A percentile compares a stretch with the other conserved stretches of the same genome.
These are phyloP conservation scores for Prosopocoilus inquinatus DNA, from an alignment of 2,888 invertebrate genomes.

Conservation along the genomic window DNA sequence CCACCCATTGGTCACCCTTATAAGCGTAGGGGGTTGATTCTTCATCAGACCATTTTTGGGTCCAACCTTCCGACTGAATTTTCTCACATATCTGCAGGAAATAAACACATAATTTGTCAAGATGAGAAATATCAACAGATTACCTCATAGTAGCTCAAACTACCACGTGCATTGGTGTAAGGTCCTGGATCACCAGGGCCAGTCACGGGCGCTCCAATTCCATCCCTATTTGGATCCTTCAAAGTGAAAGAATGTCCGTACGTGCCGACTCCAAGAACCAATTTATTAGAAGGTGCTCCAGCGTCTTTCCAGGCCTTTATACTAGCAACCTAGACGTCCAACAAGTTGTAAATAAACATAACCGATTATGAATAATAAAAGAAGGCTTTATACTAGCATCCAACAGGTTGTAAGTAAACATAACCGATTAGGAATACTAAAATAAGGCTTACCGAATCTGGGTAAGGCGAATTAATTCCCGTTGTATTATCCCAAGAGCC, in stretches of 20 bases:
- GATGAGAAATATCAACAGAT: conserved; percentile 28
- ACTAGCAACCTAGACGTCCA: conserved; percentile 25
- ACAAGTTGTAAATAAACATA: not conserved
- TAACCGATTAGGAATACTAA: conserved; percentile 54
- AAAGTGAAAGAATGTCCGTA: conserved; percentile 69
- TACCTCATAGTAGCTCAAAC: conserved; percentile 72
- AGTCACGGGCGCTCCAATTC: conserved; percentile 56
- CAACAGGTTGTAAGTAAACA: conserved; percentile 44
- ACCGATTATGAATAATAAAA: not conserved
- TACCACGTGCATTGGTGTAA: conserved; percentile 62
- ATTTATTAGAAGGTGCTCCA: conserved; percentile 60
- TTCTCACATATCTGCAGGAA: conserved; percentile 36
- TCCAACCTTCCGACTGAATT: conserved; percentile 29
- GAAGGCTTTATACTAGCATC: conserved; percentile 43
- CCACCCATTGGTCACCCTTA: conserved; percentile 43
- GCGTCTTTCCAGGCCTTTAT: conserved; percentile 55
- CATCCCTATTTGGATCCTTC: conserved; percentile 45
- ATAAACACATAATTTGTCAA: conserved; percentile 53
- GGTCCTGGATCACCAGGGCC: conserved; percentile 63
- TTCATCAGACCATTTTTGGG: conserved; percentile 38
- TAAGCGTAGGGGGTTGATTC: conserved; percentile 50
- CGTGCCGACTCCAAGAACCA: conserved; percentile 66
- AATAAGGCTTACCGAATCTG: too few relatives aligned
- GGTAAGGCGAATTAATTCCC: conserved; percentile 62
- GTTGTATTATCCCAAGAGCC: conserved; percentile 64